A percentile compares a stretch with the other conserved stretches of the same genome.
Evolutionary conservation across 2,888 invertebrate species (phyloP).

Genomic region (Diplazon laetatorius): DNA sequence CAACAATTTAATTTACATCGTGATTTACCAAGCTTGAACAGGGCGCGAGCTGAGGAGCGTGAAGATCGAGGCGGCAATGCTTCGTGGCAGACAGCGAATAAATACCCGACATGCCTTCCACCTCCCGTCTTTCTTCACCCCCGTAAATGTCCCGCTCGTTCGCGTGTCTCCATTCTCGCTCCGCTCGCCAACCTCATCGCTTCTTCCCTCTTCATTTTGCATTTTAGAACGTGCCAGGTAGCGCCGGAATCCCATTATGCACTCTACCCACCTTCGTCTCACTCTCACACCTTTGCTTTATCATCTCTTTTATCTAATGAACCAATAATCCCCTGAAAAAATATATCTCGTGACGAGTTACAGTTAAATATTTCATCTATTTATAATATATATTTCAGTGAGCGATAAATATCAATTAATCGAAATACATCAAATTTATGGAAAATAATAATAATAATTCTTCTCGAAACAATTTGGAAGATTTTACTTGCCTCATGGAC

Average conservation of each 20-base stretch:
- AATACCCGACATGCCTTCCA: conserved; percentile 59
- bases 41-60: conserved; percentile 51
- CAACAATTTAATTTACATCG: conserved; percentile 72
- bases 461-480: too few relatives aligned
- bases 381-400: too few relatives aligned
- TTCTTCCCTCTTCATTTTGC: conserved; percentile 53
- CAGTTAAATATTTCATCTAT: too few relatives aligned
- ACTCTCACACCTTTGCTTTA: conserved; percentile 28
- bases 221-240: conserved; percentile 63
- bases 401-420: too few relatives aligned
- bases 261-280: conserved; percentile 46
- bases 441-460: too few relatives aligned
- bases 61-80: conserved; percentile 56
- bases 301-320: conserved; percentile 33
- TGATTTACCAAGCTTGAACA: conserved; percentile 66
- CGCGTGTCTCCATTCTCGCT: conserved; percentile 16
- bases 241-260: conserved; percentile 62
- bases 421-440: too few relatives aligned
- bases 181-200: background rate
- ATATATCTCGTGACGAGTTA: too few relatives aligned
- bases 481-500: too few relatives aligned
- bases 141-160: conserved; percentile 17
- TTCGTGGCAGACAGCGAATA: conserved; percentile 63
- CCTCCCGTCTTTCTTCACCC: conserved; percentile 1
- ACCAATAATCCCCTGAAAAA: conserved; percentile 17